Conservation (phyloP, 2,113 vertebrate genomes). For the Semnornis frantzii region DNA sequence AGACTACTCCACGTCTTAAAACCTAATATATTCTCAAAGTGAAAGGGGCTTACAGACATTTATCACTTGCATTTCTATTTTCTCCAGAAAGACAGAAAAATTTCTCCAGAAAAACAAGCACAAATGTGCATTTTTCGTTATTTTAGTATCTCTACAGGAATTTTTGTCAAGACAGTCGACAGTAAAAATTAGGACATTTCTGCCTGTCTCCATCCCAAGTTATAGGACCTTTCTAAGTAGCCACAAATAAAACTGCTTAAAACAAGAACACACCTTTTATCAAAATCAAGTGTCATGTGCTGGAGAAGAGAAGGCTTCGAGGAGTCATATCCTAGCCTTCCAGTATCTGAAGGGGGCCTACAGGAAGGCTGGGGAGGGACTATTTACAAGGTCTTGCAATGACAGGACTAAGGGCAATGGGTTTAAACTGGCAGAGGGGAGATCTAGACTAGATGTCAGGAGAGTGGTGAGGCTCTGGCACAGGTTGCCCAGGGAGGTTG, state of each 20-base stretch:
- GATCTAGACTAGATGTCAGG: too few relatives aligned
- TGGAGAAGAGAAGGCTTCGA: too few relatives aligned
- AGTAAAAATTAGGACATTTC: not conserved
- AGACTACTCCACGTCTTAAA: not conserved
- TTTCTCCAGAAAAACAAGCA: not conserved
- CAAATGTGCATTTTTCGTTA: not conserved
- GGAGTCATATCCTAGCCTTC: too few relatives aligned
- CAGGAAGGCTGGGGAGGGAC: too few relatives aligned
- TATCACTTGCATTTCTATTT: not conserved
- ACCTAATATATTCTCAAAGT: not conserved
- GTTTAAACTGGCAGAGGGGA: too few relatives aligned
- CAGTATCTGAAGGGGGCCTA: too few relatives aligned
- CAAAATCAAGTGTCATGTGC: constrained; percentile 14
- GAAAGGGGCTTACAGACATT: not conserved
- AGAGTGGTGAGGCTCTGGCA: too few relatives aligned
- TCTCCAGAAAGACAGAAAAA: not conserved
- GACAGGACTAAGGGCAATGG: too few relatives aligned
- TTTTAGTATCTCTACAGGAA: not conserved
- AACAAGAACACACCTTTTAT: not conserved
- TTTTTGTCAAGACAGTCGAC: not conserved
- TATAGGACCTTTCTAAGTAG: not conserved
- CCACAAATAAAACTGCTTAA: not conserved
- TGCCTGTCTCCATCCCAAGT: not conserved
- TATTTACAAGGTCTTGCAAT: too few relatives aligned
- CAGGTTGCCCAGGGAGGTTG: too few relatives aligned